phyloP scores from a whole-genome alignment of 2,888 invertebrate genomes.

The Argynnis bischoffii region DNA sequence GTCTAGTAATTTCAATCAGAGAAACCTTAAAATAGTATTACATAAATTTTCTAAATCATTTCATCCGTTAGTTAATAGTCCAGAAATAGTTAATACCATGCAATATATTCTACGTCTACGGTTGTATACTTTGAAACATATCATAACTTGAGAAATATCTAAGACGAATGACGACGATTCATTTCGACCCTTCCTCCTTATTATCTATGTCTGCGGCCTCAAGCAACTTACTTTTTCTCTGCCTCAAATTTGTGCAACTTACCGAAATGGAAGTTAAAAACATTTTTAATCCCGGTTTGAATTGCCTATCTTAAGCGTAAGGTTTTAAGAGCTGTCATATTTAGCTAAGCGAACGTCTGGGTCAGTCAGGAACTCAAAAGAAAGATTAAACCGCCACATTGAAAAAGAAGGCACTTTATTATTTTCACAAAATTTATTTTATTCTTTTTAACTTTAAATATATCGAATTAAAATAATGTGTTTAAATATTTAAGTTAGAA shows the following conservation, averaged over 20 bases:
- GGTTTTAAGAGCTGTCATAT: slow-evolving; percentile 28
- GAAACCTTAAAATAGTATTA: no score
- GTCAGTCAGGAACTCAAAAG: slow-evolving; percentile 13
- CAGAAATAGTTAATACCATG: no score
- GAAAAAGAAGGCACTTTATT: slow-evolving; percentile 7
- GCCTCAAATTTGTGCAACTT: slow-evolving; percentile 20
- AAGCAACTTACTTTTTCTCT: slow-evolving; percentile 12
- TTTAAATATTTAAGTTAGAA: no score
- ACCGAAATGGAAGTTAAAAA: slow-evolving; percentile 25
- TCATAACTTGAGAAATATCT: slow-evolving; percentile 12
- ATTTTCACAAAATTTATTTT: background rate
- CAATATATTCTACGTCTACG: no score
- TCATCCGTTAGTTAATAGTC: no score
- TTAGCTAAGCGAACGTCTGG: slow-evolving; percentile 16
- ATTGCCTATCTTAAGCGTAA: slow-evolving; percentile 26
- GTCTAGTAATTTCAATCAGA: no score
- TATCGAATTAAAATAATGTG: no score
- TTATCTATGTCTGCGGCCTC: slow-evolving; percentile 15
- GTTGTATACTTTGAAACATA: background rate
- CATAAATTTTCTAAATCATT: no score
- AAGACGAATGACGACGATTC: slow-evolving; percentile 30
- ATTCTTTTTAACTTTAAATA: background rate
- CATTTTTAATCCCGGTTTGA: slow-evolving; percentile 24
- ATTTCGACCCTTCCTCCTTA: slow-evolving; percentile 26
- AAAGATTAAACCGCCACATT: slow-evolving; percentile 11